Percentiles rank a stretch among this genome's conserved stretches.
Evolutionary conservation across 2,797 vertebrate species (phyloP).

Genomic region (Dipus sagitta): DNA sequence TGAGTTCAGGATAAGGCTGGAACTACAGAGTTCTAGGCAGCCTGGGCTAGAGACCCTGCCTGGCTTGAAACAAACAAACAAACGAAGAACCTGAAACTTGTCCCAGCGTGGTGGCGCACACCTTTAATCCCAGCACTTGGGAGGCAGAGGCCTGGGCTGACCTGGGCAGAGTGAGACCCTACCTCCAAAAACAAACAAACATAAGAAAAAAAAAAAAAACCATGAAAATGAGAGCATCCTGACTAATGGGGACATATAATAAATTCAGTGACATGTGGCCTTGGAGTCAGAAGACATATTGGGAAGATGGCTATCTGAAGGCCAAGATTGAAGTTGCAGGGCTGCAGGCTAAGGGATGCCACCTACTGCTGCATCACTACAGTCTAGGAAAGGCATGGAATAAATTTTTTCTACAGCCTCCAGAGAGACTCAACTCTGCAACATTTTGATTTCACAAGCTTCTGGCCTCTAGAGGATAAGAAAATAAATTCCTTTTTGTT

Average conservation of each 20-base stretch:
- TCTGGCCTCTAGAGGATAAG: conserved; percentile 33
- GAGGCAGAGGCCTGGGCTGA: too few species aligned
- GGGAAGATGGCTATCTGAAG: background rate
- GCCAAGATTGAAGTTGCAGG: background rate
- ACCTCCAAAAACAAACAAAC: too few species aligned
- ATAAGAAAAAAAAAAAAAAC: background rate
- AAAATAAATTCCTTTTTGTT: background rate
- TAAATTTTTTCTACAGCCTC: background rate
- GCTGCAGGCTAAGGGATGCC: conserved; percentile 16
- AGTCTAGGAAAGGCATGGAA: background rate
- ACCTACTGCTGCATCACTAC: background rate
- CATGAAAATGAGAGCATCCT: conserved; percentile 18
- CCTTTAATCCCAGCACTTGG: too few species aligned
- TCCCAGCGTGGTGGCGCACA: too few species aligned
- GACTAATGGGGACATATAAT: conserved; percentile 34
- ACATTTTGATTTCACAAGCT: background rate
- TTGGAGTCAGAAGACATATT: conserved; percentile 18
- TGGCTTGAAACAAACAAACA: too few species aligned
- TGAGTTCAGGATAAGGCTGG: too few species aligned
- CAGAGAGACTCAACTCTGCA: background rate
- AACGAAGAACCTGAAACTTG: too few species aligned
- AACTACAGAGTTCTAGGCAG: too few species aligned
- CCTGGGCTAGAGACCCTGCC: too few species aligned
- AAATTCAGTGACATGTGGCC: background rate
- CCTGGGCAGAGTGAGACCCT: too few species aligned